Evolutionary conservation across 2,797 vertebrate genomes (phyloP).

Genomic region (Gallinago stenura): DNA sequence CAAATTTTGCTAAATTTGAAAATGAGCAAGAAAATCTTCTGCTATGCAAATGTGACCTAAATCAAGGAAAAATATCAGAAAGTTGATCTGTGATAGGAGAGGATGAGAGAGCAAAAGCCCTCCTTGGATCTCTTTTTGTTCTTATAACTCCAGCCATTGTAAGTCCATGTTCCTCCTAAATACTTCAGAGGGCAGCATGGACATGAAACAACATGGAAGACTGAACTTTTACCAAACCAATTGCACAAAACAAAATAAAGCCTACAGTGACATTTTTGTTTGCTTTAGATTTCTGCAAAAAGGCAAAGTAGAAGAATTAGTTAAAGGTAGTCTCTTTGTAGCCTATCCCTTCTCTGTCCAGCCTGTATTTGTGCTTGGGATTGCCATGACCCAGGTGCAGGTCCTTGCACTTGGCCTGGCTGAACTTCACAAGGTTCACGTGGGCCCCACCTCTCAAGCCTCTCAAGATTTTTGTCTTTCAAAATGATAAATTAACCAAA

Average conservation of each 20-base stretch:
- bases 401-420: no score
- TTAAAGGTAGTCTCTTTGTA: neutral
- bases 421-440: no score
- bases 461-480: neutral
- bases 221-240: neutral
- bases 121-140: neutral
- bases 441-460: no score
- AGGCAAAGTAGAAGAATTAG: neutral
- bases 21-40: neutral
- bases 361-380: no score
- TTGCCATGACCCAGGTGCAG: no score
- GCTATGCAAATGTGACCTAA: neutral
- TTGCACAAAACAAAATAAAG: neutral
- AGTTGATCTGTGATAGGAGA: neutral
- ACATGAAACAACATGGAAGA: neutral
- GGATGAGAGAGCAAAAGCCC: neutral
- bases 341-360: no score
- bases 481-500: neutral
- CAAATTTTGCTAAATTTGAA: neutral
- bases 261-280: neutral
- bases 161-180: neutral
- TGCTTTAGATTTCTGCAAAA: neutral
- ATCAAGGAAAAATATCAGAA: neutral
- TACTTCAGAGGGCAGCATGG: neutral
- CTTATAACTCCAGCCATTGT: neutral